phyloP scores from a whole-genome alignment of 2,113 vertebrate genomes.

The Coreoperca whiteheadi region DNA sequence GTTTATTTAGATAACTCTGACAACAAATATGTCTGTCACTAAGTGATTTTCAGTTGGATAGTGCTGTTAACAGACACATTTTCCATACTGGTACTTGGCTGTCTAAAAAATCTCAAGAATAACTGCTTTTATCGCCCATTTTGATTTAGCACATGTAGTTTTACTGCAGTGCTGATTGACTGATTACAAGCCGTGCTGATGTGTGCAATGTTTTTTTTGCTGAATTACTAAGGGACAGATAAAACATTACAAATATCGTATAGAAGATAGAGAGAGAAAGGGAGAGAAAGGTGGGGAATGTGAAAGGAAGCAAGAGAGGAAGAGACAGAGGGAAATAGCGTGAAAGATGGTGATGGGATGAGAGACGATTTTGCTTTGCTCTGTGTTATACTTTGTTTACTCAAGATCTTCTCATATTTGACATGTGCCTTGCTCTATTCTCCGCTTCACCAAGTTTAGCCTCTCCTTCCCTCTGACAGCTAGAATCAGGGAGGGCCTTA shows the following conservation, averaged over 20 bases:
- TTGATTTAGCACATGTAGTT: conserved; percentile 33
- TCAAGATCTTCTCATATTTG: conserved; percentile 79
- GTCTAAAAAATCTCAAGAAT: conserved; percentile 41
- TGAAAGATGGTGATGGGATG: conserved; percentile 68
- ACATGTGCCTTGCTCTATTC: conserved; percentile 83
- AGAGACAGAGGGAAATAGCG: conserved; percentile 49
- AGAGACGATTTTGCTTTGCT: conserved; percentile 73
- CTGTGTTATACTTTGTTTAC: conserved; percentile 80
- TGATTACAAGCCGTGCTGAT: conserved; percentile 63
- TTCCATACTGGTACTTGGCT: conserved; percentile 31
- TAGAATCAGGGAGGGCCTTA: conserved; percentile 64
- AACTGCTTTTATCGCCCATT: conserved; percentile 49
- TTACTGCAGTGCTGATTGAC: conserved; percentile 51
- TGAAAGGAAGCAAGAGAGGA: conserved; percentile 30
- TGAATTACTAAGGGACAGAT: conserved; percentile 52
- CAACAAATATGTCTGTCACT: conserved; percentile 24
- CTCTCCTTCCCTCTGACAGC: conserved; percentile 78
- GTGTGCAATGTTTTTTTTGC: conserved; percentile 38
- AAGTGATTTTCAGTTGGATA: conserved; percentile 32
- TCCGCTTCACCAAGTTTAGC: conserved; percentile 80
- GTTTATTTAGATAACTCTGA: conserved; percentile 47
- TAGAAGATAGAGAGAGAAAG: conserved; percentile 20
- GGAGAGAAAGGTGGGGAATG: conserved; percentile 40
- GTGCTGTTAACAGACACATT: conserved; percentile 17
- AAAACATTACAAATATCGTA: conserved; percentile 52